Evolutionary conservation across 2,797 vertebrate genomes (phyloP).

Genomic region (Babyrousa celebensis): DNA sequence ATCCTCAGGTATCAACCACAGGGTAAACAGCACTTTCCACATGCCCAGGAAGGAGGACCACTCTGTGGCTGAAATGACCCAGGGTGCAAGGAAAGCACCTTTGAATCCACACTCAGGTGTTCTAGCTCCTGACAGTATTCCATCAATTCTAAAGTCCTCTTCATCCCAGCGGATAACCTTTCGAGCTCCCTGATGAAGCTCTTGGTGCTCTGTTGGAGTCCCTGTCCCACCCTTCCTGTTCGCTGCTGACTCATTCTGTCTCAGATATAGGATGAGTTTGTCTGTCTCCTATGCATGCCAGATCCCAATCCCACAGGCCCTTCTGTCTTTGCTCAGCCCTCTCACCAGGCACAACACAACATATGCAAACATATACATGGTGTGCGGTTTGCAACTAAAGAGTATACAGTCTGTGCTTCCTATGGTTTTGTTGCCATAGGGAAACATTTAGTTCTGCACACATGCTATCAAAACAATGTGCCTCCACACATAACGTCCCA

Average conservation of each 20-base stretch:
- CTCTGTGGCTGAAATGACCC: neutral
- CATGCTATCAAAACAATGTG: neutral
- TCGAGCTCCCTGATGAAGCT: neutral
- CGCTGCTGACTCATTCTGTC: neutral
- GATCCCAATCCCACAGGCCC: neutral
- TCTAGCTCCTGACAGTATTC: neutral
- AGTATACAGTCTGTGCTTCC: neutral
- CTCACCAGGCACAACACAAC: neutral
- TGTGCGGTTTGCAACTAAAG: neutral
- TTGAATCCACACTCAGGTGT: accelerated
- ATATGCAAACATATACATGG: neutral
- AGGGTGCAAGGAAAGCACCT: no score
- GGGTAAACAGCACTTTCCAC: neutral
- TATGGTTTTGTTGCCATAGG: neutral
- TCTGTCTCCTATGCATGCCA: neutral
- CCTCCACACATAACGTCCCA: neutral
- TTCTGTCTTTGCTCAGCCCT: neutral
- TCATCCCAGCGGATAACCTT: neutral
- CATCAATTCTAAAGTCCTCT: neutral
- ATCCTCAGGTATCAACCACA: neutral
- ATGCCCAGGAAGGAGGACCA: neutral
- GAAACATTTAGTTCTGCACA: neutral
- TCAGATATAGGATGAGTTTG: neutral
- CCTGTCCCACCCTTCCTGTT: neutral
- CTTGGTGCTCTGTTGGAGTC: neutral